Conservation (phyloP, 2,888 invertebrate genomes). For the Colletes collaris region DNA sequence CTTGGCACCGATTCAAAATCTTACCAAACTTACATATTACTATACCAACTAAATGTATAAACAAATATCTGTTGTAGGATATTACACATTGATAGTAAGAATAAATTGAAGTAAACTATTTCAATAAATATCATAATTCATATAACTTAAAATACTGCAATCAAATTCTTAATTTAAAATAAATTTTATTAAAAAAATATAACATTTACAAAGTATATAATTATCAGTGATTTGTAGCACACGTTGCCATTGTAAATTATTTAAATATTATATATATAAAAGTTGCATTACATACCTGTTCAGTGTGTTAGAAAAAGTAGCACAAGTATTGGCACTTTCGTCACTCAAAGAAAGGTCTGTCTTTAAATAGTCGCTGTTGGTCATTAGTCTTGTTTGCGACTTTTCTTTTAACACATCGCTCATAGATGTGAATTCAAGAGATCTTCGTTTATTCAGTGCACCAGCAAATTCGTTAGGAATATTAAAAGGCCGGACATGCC, state of each 20-base stretch:
- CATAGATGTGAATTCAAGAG: slow-evolving; percentile 69
- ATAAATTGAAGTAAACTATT: background rate
- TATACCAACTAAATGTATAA: slow-evolving; percentile 57
- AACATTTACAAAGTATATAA: background rate
- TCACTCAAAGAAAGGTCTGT: slow-evolving; percentile 23
- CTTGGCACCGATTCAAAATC: slow-evolving; percentile 72
- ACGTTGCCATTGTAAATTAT: background rate
- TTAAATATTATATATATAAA: slow-evolving; percentile 20
- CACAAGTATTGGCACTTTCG: slow-evolving; percentile 44
- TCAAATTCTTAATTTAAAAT: background rate
- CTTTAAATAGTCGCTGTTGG: slow-evolving; percentile 44
- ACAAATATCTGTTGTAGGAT: slow-evolving; percentile 49
- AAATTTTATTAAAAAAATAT: too few relatives aligned
- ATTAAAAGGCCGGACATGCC: slow-evolving; percentile 73
- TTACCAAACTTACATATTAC: slow-evolving; percentile 64
- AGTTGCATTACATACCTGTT: slow-evolving; percentile 55
- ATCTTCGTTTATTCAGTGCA: slow-evolving; percentile 65
- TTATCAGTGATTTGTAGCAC: background rate
- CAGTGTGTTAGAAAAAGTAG: slow-evolving; percentile 30
- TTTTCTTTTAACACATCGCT: slow-evolving; percentile 56
- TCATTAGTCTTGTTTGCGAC: slow-evolving; percentile 32
- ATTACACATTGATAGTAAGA: background rate
- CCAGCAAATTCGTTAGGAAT: slow-evolving; percentile 63
- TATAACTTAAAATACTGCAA: too few relatives aligned
- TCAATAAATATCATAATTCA: slow-evolving; percentile 5